Evolutionary conservation across 30 jellyfish, hydroid and myxozoan species (phyloP).

Genomic region (Cassiopea xamachana): DNA sequence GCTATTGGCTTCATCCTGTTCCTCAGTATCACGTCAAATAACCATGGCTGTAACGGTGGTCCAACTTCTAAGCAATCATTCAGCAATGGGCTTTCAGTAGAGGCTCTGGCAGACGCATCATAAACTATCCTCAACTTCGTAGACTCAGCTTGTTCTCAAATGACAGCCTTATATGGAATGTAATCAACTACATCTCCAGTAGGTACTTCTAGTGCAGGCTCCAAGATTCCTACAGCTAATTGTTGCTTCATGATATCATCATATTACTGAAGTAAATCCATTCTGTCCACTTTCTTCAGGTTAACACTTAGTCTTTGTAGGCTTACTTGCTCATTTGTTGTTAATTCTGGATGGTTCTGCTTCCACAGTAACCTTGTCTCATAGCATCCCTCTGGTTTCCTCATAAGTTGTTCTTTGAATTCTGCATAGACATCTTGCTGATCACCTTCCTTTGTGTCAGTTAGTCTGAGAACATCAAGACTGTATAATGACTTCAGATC

Average conservation of each 20-base stretch:
- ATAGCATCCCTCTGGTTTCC: constrained; percentile 16
- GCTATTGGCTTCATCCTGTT: constrained; percentile 37
- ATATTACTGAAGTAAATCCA: constrained; percentile 24
- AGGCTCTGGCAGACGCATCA: constrained; percentile 55
- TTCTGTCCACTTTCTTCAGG: constrained; percentile 24
- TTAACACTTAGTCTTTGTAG: constrained; percentile 23
- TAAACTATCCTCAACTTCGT: constrained; percentile 49
- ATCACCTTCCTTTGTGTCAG: constrained; percentile 51
- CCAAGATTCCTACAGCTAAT: constrained; percentile 39
- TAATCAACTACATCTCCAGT: background rate
- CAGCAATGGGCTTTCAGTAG: constrained; percentile 18
- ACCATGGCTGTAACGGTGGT: constrained; percentile 40
- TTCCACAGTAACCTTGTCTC: background rate
- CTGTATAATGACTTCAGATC: constrained; percentile 54
- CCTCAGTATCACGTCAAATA: constrained; percentile 44
- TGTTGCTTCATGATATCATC: constrained; percentile 39
- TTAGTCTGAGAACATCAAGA: constrained; percentile 62
- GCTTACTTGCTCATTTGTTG: constrained; percentile 2
- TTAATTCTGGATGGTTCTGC: constrained; percentile 1
- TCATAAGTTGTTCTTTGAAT: constrained; percentile 38
- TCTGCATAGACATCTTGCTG: constrained; percentile 44
- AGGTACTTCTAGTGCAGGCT: background rate
- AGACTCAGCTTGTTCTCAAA: constrained; percentile 54
- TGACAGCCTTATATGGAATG: constrained; percentile 56
- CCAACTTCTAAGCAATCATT: constrained; percentile 65